Conservation (phyloP, 2,113 vertebrate genomes). For the Nyctereutes procyonoides region DNA sequence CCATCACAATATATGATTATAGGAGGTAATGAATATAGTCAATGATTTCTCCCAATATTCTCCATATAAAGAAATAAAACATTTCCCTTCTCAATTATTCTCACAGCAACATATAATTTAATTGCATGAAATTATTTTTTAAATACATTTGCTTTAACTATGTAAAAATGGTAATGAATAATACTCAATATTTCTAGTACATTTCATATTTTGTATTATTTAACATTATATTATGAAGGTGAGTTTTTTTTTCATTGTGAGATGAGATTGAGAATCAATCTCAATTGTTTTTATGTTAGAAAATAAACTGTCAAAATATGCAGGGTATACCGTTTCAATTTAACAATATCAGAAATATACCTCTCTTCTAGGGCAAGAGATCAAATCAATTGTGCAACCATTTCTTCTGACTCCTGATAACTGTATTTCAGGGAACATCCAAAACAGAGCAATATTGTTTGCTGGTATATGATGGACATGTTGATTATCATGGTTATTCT, state of each 20-base stretch:
- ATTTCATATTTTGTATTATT: neutral
- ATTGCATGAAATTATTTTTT: neutral
- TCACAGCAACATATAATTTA: neutral
- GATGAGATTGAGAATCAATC: neutral
- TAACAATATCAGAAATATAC: neutral
- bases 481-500: constrained; percentile 41
- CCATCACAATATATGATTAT: neutral
- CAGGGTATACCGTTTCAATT: constrained; percentile 1
- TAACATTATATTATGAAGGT: neutral
- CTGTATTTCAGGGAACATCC: neutral
- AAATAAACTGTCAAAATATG: constrained; percentile 1
- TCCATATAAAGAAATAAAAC: neutral
- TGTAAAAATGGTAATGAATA: neutral
- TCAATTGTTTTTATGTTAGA: neutral
- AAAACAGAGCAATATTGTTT: neutral
- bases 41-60: neutral
- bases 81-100: neutral
- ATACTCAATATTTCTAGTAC: neutral
- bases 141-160: neutral
- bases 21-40: neutral
- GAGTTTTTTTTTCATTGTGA: neutral
- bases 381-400: neutral
- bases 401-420: constrained; percentile 29
- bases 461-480: neutral
- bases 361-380: neutral